Evolutionary conservation across 2,888 invertebrate genomes (phyloP), one percentile per base, ranked within the genome.

Genomic region (Phortica magna): DNA sequence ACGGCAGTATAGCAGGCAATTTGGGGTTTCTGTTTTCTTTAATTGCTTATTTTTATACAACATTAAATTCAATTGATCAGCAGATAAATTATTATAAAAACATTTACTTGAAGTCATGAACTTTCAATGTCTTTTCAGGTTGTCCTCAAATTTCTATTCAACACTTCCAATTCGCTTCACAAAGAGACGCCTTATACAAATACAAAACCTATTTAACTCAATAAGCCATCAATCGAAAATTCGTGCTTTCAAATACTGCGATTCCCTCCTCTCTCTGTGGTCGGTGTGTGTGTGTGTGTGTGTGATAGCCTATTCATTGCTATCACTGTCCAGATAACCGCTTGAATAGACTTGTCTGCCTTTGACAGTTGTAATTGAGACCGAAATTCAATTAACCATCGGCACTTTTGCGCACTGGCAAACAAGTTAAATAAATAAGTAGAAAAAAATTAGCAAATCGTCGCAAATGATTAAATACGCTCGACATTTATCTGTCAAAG

Each of bases 321-420:
- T 22, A 43, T 43, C 48, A 41, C 6, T 68, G 68, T 68, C 17
- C 68, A 42, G 19, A 68, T 4, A 68, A 10, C 68, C 12, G 39
- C 67, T 43, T n/a, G 19, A 43, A 19, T 43, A 43, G 43, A 41
- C 17, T 19, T 43, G 9, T 42, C 68, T 73, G 73, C 31, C 10
- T 12, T 12, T 74, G 74, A 74, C 74, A 74, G 22, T 64, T 48
- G 48, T 41, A 71, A 78, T 68, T 68, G 42, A 68, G 68, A 68
- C 10, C 41, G 43, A 70, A 78, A 83, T 82, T 79, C 85, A 85
- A 88, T 85, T 88, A 87, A 83, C 83, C 80, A 80, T 65, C 31
- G 71, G 64, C 71, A 41, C 19, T 68, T 59, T 4, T 59, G 17
- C 7, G 10, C 48, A 12, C 2, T 6, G 9, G 7, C 48, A 48